Base-by-base conservation (phyloP, 2,888 invertebrate species). In the Pristionchus mayeri region DNA sequence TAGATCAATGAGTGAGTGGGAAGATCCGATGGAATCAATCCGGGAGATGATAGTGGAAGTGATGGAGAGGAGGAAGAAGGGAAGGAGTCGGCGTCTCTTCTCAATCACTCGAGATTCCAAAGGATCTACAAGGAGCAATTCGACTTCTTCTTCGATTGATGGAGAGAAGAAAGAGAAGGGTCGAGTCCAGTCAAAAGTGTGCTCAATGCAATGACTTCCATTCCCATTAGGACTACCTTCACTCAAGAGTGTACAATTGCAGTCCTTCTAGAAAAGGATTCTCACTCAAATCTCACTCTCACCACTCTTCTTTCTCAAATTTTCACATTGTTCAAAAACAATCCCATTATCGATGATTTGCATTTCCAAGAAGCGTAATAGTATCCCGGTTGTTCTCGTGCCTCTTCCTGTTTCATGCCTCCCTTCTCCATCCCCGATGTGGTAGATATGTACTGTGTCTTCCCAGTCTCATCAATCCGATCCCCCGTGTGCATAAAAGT, bases 41-140 rank as follows among this genome's bases (percentile, higher is more conserved):
- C 24, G 34, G 48, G 82, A 82, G n/a, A 44, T 82, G 48, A 34
- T 82, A 16, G 48, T 30, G 27, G 82, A 82, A 80, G 40, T 50
- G n/a, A 6, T 57, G 54, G 44, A 57, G 57, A 80, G 37, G 30
- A 82, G 50, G 67, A 82, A 82, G 67, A 82, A 63, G 27, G n/a
- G 30, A n/a, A 82, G 34, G 48, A 82, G 27, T 48, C 48, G 54
- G 24, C 34, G 57, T 40, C 2, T 54, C 9, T 80, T 80, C 52
- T 80, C 80, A 21, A 37, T 80, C 30, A 57, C 54, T 34, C 21
- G 57, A 80, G 44, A 80, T 7, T 50, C 48, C 37, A 80, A 80
- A 37, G 40, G 40, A 37, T 80, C 80, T 4, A 13, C 21, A 4
- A 30, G 50, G 40, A 50, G 50, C 24, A 78, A 52, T 78, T 50